phyloP scores from a whole-genome alignment of 2,888 invertebrate species.

The Tipula lateralis region DNA sequence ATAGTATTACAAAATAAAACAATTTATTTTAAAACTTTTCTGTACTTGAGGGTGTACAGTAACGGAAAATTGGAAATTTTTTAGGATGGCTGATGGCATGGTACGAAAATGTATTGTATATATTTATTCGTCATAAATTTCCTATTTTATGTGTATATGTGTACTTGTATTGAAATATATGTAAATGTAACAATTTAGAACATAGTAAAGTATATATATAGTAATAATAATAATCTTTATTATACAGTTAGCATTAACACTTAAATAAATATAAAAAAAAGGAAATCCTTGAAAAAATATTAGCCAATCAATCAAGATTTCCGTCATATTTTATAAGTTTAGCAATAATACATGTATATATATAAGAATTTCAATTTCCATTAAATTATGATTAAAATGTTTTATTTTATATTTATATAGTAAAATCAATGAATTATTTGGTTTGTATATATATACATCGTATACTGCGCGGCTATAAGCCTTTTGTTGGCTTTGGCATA shows the following conservation, averaged over 20 bases:
- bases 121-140: neutral
- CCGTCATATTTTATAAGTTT: neutral
- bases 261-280: neutral
- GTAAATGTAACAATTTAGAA: neutral
- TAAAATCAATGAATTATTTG: neutral
- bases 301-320: constrained; percentile 15
- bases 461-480: neutral
- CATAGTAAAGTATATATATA: neutral
- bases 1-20: neutral
- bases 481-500: neutral
- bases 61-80: neutral
- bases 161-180: neutral
- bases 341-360: neutral
- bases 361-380: neutral
- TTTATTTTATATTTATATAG: neutral
- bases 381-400: constrained; percentile 24
- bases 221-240: constrained; percentile 13
- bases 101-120: neutral
- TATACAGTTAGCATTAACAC: neutral
- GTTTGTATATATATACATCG: neutral
- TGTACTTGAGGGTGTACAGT: neutral
- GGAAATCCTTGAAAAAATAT: neutral
- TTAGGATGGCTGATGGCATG: neutral
- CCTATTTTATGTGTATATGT: neutral
- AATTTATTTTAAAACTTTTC: neutral